These are phyloP conservation scores for Lonchura striata DNA, from an alignment of 2,113 vertebrate species.

Conservation along the genomic window DNA sequence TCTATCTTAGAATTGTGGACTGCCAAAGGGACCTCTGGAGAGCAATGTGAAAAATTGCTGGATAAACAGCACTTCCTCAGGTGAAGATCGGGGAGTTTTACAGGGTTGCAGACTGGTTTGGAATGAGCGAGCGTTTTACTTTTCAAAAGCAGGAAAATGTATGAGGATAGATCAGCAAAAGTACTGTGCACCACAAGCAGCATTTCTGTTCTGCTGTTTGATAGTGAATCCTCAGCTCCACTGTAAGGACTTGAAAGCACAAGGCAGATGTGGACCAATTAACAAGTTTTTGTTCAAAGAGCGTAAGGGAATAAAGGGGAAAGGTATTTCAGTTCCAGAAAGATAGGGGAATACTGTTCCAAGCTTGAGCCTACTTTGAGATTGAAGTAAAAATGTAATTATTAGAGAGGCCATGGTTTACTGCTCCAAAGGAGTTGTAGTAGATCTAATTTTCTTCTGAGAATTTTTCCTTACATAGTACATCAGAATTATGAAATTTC, in stretches of 20 bases:
- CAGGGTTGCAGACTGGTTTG: not conserved
- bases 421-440: not conserved
- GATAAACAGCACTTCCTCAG: not conserved
- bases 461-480: not conserved
- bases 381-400: not conserved
- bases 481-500: not conserved
- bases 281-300: not conserved
- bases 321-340: not conserved
- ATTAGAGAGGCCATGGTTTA: not conserved
- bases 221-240: not conserved
- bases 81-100: not conserved
- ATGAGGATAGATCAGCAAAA: not conserved
- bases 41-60: not conserved
- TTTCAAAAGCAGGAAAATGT: not conserved
- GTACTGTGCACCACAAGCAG: not conserved
- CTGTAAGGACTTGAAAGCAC: not conserved
- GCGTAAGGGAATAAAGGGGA: not conserved
- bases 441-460: not conserved
- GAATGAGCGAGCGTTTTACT: not conserved
- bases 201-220: not conserved
- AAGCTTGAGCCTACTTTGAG: not conserved
- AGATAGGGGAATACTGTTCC: not conserved
- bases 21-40: not conserved
- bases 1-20: not conserved
- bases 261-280: not conserved